Evolutionary conservation across 2,888 invertebrate species (phyloP), one percentile per base, ranked within the genome.

Genomic region (Pyrrhia umbra): DNA sequence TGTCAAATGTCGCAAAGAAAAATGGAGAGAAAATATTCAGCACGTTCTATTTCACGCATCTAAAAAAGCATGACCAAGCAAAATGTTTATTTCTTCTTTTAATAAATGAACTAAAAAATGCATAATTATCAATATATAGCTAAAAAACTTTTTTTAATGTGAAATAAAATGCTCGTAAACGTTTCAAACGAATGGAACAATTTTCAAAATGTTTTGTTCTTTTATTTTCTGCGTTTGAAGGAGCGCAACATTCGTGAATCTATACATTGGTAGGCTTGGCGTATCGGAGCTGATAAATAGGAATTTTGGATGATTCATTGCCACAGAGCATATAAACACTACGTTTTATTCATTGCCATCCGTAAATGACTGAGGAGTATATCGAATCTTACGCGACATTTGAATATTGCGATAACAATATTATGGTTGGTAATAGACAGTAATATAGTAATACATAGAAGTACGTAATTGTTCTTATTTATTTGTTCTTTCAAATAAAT

Each of bases 261-360:
- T 57, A 43, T 66, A 71, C 56, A 66, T 77, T 84, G 80, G 76
- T 60, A 79, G 18, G 43, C 47, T 42, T 68, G 63, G 21, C 64
- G 47, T 73, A 68, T 69, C 64, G 66, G 75, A 85, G 83, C 82
- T 86, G 85, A 70, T 80, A 74, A 66, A 85, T 83, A 83, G 88
- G 88, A 88, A 89, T 89, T 90, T 88, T 69, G 80, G 83, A 89
- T 92, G 92, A 93, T 88, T 92, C 92, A 92, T 74, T 68, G 71
- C 67, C n/a, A n/a, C n/a, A n/a, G n/a, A n/a, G n/a, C n/a, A n/a
- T n/a, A n/a, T n/a, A n/a, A n/a, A n/a, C n/a, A n/a, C n/a, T n/a
- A n/a, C n/a, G n/a, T n/a, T n/a, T n/a, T n/a, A n/a, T n/a, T n/a
- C n/a, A n/a, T n/a, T n/a, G n/a, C 64, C 75, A 70, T 75, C 71